These are phyloP conservation scores for Drepana falcataria DNA, from an alignment of 2,888 invertebrate genomes.

Conservation along the genomic window DNA sequence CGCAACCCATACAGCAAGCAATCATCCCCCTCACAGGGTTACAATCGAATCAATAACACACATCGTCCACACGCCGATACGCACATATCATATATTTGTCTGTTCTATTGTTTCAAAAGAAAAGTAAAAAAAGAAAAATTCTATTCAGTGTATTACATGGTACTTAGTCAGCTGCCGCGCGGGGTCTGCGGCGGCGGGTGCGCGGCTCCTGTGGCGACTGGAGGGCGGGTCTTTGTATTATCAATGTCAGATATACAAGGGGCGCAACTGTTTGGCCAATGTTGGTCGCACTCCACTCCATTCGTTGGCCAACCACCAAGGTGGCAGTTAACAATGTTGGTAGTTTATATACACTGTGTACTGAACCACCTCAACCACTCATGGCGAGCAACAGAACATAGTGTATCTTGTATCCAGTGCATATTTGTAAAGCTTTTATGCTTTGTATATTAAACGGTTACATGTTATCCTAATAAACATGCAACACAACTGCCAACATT, in stretches of 20 bases:
- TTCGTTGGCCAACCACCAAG: neutral
- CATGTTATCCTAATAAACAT: no score
- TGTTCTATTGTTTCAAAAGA: conserved; percentile 69
- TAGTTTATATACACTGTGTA: neutral
- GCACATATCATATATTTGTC: conserved; percentile 74
- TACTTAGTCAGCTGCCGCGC: conserved; percentile 54
- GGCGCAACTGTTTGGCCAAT: neutral
- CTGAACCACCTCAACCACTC: neutral
- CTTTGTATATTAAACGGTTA: no score
- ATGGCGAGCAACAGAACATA: no score
- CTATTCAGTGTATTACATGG: conserved; percentile 73
- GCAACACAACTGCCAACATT: neutral
- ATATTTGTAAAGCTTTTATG: no score
- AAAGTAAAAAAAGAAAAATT: conserved; percentile 51
- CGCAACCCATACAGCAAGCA: conserved; percentile 27
- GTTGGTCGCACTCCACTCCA: no score
- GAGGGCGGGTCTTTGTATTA: conserved; percentile 30
- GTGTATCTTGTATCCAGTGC: no score
- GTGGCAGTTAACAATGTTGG: neutral
- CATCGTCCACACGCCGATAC: conserved; percentile 73
- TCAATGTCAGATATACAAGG: conserved; percentile 12
- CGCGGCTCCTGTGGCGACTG: conserved; percentile 53
- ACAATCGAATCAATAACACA: conserved; percentile 66
- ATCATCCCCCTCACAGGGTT: conserved; percentile 37
- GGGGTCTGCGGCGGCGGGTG: conserved; percentile 38